phyloP scores from a whole-genome alignment of 2,888 invertebrate species.

The Drosophila fulvimacula region DNA sequence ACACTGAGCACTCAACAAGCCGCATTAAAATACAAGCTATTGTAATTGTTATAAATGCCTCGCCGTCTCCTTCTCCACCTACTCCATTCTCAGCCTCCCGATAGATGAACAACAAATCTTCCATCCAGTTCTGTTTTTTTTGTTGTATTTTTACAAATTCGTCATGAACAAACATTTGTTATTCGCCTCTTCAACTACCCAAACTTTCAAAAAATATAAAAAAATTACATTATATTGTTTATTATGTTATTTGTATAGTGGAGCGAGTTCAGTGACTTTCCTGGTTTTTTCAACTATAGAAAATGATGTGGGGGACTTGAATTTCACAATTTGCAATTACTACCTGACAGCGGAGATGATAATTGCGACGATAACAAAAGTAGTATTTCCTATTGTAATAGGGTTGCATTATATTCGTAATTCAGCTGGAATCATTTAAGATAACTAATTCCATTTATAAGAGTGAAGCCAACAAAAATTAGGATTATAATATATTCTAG shows the following conservation, averaged over 20 bases:
- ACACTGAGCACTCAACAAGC: slow-evolving; percentile 76
- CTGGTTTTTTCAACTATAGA: not conserved
- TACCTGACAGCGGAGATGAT: not conserved
- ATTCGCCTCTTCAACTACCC: slow-evolving; percentile 24
- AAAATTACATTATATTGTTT: slow-evolving; percentile 4
- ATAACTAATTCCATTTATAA: not conserved
- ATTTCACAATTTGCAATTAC: slow-evolving; percentile 14
- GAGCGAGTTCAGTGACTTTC: slow-evolving; percentile 50
- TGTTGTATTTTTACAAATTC: slow-evolving; percentile 18
- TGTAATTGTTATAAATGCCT: slow-evolving; percentile 57
- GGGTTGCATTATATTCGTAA: not conserved
- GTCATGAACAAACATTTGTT: slow-evolving; percentile 28
- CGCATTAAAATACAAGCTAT: slow-evolving; percentile 68
- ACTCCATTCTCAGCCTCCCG: not conserved
- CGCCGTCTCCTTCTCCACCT: not conserved
- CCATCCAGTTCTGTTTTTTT: slow-evolving; percentile 41
- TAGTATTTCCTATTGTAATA: not conserved
- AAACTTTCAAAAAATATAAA: slow-evolving; percentile 50
- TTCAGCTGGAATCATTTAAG: not conserved
- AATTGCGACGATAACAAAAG: slow-evolving; percentile 14
- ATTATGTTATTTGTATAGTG: slow-evolving; percentile 10
- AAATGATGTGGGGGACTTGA: slow-evolving; percentile 3
- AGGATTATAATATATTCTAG: not conserved
- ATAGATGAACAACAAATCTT: slow-evolving; percentile 23
- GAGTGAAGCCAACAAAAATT: not conserved